Base-by-base conservation (phyloP, 2,113 vertebrate species). In the Gila orcuttii region DNA sequence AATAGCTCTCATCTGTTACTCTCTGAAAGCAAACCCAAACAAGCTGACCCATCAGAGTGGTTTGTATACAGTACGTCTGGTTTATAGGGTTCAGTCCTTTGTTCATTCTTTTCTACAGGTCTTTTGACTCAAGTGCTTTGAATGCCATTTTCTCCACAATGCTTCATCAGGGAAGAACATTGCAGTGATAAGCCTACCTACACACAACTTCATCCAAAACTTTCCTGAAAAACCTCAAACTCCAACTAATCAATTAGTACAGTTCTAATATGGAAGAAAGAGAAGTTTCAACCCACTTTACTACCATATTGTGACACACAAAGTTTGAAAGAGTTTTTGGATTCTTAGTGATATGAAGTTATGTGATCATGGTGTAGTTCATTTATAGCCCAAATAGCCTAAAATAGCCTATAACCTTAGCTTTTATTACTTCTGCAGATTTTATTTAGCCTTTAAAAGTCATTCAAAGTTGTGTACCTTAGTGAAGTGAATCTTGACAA, bases 1-100 rank as follows among this genome's bases (percentile, higher is more conserved):
- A 85, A 85, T 77, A 52, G 21, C 52, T 25, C 23, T 52, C 23
- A 10, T 25, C 55, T n/a, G 15, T 75, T 84, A 31, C 36, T 75
- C 73, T 77, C 21, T 33, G 71, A 60, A 75, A 84, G 74, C 62
- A 28, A 28, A 50, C 59, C 19, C 13, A 66, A 59, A 86, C 42
- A 57, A 47, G 60, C 39, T 62, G 83, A 68, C 15, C 57, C 52
- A 75, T 71, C 82, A 45, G 10, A 71, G 59, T 19, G 73, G 57
- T 17, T 85, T 55, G 6, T 33, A 74, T 50, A 28, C 28, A 28
- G 28, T 28, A 52, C 60, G 52, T 85, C 82, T 74, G 69, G 62
- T n/a, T 66, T 66, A 39, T 36, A 39, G 45, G 57, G 33, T 68
- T 77, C 66, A 77, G 33, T 69, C 82, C 42, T 42, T 42, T 42